These are phyloP conservation scores for Gastrophryne carolinensis DNA, from an alignment of 2,797 vertebrate genomes.

Conservation along the genomic window DNA sequence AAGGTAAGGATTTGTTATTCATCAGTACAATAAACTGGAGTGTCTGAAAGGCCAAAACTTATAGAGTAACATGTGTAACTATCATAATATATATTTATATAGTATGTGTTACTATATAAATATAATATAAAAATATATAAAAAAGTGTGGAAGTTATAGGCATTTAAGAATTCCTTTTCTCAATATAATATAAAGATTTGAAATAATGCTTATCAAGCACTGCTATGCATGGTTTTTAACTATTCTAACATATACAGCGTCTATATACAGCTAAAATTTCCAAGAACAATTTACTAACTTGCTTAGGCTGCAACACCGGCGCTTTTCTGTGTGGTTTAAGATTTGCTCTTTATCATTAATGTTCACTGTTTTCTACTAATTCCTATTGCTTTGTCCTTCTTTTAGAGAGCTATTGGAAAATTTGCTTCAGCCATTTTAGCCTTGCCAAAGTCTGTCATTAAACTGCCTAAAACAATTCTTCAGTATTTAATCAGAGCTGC, in stretches of 20 bases:
- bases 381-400: conserved; percentile 79
- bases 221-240: conserved; percentile 12
- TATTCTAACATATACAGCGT: background rate
- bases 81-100: too few species aligned
- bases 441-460: conserved; percentile 98
- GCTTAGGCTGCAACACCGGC: background rate
- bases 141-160: too few species aligned
- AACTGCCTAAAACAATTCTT: conserved; percentile 98
- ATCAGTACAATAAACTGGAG: too few species aligned
- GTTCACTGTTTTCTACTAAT: conserved; percentile 68
- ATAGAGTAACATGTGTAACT: too few species aligned
- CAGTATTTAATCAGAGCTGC: conserved; percentile 96
- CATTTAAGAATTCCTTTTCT: too few species aligned
- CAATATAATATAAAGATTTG: background rate
- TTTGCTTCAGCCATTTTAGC: conserved; percentile 97
- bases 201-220: conserved; percentile 8
- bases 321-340: background rate
- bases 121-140: too few species aligned
- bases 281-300: background rate
- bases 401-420: conserved; percentile 97
- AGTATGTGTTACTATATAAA: too few species aligned
- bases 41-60: too few species aligned
- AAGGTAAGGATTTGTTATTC: too few species aligned
- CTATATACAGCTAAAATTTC: background rate
- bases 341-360: conserved; percentile 32